Conservation (phyloP, 2,888 invertebrate species). For the Anoplius nigerrimus region DNA sequence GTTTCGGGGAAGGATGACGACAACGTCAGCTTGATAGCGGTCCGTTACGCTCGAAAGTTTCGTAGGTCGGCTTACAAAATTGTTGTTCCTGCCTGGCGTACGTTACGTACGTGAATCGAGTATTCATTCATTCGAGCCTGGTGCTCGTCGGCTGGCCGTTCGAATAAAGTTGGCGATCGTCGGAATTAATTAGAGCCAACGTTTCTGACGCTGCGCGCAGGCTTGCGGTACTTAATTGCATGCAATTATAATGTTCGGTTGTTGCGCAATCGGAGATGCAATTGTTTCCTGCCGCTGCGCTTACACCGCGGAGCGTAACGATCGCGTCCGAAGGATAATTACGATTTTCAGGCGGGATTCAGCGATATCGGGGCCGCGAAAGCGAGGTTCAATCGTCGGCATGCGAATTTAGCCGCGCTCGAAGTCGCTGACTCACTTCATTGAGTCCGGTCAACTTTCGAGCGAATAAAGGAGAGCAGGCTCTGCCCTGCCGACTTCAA, state of each 20-base stretch:
- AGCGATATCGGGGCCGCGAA: not conserved
- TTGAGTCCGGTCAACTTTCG: no score
- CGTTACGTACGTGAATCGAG: not conserved
- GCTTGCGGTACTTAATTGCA: constrained; percentile 59
- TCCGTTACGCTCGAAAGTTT: no score
- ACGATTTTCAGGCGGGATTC: not conserved
- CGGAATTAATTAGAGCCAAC: constrained; percentile 58
- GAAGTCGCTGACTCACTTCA: no score
- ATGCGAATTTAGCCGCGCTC: no score
- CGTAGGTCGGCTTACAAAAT: no score
- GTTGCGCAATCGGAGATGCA: constrained; percentile 57
- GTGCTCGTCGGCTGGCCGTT: no score
- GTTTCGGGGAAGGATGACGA: no score
- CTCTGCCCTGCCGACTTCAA: no score
- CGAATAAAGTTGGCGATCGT: not conserved
- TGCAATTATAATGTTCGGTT: constrained; percentile 56
- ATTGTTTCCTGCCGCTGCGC: constrained; percentile 50
- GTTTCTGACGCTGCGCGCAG: constrained; percentile 50
- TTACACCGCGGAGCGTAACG: not conserved
- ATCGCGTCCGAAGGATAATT: not conserved
- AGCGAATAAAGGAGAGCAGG: no score
- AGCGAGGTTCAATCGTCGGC: not conserved
- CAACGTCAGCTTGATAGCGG: no score
- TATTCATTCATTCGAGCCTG: not conserved
- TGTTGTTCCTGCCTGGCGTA: no score